phyloP scores from a whole-genome alignment of 2,113 vertebrate species.

The Erythrocercus mccallii region DNA sequence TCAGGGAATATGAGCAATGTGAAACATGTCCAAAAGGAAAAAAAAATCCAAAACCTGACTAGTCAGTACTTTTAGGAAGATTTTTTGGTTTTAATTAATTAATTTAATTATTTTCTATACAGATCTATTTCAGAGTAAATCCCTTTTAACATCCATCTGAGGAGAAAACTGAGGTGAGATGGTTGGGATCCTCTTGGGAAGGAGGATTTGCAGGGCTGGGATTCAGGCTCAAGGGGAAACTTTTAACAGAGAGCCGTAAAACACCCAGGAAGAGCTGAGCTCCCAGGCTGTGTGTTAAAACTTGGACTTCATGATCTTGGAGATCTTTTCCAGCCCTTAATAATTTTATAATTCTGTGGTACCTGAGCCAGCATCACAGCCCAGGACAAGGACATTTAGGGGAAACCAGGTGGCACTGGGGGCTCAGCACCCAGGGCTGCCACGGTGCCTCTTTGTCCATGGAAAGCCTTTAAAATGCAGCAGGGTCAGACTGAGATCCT shows the following conservation, averaged over 20 bases:
- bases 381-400: not conserved
- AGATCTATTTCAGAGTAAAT: not conserved
- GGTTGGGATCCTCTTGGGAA: not conserved
- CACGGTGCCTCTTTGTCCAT: not conserved
- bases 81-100: not conserved
- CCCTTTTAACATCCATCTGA: not conserved
- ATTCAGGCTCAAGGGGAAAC: not conserved
- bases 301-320: too few relatives aligned
- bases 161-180: not conserved
- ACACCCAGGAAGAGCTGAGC: not conserved
- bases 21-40: not conserved
- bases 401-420: not conserved
- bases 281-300: not conserved
- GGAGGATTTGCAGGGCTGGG: not conserved
- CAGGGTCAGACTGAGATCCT: not conserved
- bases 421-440: not conserved
- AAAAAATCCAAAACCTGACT: not conserved
- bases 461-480: not conserved
- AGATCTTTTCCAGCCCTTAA: not conserved
- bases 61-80: not conserved
- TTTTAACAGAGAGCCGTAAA: not conserved
- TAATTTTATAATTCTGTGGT: not conserved
- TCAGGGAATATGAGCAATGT: accelerated
- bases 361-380: not conserved
- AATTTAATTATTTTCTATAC: not conserved